Evolutionary conservation across 1,140 invertebrate genomes (phyloP).

Genomic region (Magallana angulata): DNA sequence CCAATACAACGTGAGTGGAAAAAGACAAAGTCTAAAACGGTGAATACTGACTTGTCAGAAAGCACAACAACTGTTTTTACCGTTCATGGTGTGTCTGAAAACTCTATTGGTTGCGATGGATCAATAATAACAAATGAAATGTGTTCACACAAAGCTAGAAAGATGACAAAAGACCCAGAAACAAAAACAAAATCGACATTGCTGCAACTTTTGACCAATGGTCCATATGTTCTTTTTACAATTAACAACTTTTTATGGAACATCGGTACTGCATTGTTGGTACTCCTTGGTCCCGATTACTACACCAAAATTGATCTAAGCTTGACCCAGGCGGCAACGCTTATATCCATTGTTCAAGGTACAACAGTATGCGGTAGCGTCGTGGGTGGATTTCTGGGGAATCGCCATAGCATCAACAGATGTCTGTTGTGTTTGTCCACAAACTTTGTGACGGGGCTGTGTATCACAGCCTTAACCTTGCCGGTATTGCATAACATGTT

Average conservation of each 20-base stretch:
- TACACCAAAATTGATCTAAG: slow-evolving; percentile 58
- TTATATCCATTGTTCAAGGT: slow-evolving; percentile 62
- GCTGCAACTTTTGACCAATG: slow-evolving; percentile 43
- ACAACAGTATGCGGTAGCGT: slow-evolving; percentile 68
- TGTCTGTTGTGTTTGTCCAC: slow-evolving; percentile 63
- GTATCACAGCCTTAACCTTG: slow-evolving; percentile 47
- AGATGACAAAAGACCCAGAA: not conserved
- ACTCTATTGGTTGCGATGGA: not conserved
- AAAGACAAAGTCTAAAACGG: not conserved
- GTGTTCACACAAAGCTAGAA: not conserved
- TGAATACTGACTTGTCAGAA: not conserved
- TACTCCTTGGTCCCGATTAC: slow-evolving; percentile 69
- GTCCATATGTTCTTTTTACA: slow-evolving; percentile 69
- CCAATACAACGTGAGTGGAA: not conserved
- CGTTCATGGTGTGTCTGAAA: not conserved
- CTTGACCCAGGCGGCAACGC: slow-evolving; percentile 59
- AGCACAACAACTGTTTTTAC: not conserved
- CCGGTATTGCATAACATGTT: slow-evolving; percentile 56
- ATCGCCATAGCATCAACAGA: slow-evolving; percentile 62
- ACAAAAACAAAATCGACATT: not conserved
- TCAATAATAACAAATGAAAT: not conserved
- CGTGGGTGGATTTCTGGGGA: slow-evolving; percentile 69
- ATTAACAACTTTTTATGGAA: slow-evolving; percentile 75
- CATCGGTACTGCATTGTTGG: slow-evolving; percentile 59
- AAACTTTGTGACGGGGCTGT: slow-evolving; percentile 63